Percentiles rank a stretch among this genome's conserved stretches.
phyloP scores from a whole-genome alignment of 2,113 vertebrate genomes.

The Thymallus thymallus region DNA sequence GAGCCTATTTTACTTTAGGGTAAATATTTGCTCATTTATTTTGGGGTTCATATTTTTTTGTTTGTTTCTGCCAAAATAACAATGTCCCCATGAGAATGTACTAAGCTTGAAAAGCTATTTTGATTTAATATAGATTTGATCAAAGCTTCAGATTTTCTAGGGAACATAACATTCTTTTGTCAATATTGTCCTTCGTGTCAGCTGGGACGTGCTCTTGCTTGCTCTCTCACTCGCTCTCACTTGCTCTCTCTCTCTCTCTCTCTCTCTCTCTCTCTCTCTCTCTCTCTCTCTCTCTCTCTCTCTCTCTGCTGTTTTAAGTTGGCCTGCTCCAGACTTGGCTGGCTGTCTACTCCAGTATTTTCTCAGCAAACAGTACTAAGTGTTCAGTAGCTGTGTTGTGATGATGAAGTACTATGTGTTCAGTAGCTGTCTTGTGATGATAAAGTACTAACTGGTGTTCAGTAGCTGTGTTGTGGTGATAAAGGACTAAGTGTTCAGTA shows the following conservation, averaged over 20 bases:
- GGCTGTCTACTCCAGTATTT: not conserved
- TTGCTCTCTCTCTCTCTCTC: not conserved
- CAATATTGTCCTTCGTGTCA: not conserved
- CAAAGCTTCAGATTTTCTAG: constrained; percentile 16
- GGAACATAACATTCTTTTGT: constrained; percentile 1
- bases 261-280: not conserved
- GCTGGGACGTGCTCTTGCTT: too few species aligned
- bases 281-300: not conserved
- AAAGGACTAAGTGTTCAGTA: too few species aligned
- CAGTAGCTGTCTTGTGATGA: too few species aligned
- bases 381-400: too few species aligned
- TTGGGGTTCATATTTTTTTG: not conserved
- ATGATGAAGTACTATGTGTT: too few species aligned
- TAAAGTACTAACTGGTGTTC: too few species aligned
- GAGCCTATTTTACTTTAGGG: too few species aligned
- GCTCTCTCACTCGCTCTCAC: not conserved
- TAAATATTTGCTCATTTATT: not conserved
- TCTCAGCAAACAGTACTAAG: too few species aligned
- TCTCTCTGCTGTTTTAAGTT: not conserved
- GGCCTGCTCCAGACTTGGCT: not conserved
- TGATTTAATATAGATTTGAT: constrained; percentile 19
- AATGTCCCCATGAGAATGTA: not conserved
- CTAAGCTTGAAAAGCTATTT: not conserved
- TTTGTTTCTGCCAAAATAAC: not conserved
- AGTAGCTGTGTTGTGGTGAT: too few species aligned